phyloP scores from a whole-genome alignment of 2,113 vertebrate genomes.

The Nycticorax nycticorax region DNA sequence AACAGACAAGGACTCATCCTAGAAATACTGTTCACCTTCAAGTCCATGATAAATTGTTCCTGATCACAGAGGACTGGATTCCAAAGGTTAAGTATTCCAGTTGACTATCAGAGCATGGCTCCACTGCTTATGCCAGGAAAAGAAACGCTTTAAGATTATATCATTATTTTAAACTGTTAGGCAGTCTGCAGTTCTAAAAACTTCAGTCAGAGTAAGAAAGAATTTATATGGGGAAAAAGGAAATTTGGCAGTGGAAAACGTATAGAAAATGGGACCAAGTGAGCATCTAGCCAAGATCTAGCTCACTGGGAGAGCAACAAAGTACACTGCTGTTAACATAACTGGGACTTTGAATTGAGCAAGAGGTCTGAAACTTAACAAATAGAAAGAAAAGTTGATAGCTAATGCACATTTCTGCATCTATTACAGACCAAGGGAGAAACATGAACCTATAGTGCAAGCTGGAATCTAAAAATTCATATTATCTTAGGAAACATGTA shows the following conservation, averaged over 20 bases:
- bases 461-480: neutral
- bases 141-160: neutral
- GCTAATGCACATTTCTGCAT: neutral
- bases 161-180: neutral
- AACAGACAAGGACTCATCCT: neutral
- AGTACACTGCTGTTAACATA: neutral
- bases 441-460: neutral
- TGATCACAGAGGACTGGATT: neutral
- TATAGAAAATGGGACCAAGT: neutral
- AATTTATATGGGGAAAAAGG: neutral
- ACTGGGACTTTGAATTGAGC: neutral
- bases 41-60: neutral
- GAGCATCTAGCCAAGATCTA: neutral
- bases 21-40: neutral
- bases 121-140: neutral
- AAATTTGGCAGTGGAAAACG: neutral
- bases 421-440: neutral
- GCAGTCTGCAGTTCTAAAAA: neutral
- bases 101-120: neutral
- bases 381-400: neutral
- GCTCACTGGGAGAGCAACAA: neutral
- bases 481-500: neutral
- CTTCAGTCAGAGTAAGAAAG: neutral
- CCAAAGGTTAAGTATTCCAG: neutral
- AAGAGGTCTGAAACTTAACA: neutral